A percentile compares a stretch with the other conserved stretches of the same genome.
These are phyloP conservation scores for Hipparchia semele DNA, from an alignment of 2,888 invertebrate genomes.

Conservation along the genomic window DNA sequence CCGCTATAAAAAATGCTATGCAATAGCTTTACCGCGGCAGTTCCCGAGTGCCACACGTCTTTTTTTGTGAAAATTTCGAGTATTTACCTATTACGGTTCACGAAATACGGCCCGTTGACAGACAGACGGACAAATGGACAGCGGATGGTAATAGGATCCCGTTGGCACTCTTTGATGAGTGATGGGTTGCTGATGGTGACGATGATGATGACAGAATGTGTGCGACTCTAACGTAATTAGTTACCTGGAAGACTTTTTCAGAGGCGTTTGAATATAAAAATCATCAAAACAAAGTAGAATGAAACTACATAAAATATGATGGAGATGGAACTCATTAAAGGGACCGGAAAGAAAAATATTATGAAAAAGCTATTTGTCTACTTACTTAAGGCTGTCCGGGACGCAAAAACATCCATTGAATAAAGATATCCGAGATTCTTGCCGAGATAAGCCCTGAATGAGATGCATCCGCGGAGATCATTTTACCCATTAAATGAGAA, in stretches of 20 bases:
- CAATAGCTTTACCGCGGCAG: no score
- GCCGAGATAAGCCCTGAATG: slow-evolving; percentile 27
- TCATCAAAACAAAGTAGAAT: slow-evolving; percentile 21
- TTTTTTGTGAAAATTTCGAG: no score
- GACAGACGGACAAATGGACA: no score
- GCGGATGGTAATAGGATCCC: no score
- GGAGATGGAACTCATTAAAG: slow-evolving; percentile 47
- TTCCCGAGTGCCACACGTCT: no score
- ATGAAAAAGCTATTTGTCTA: slow-evolving; percentile 52
- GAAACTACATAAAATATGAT: slow-evolving; percentile 35
- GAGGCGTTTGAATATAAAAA: not conserved
- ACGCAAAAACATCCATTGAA: slow-evolving; percentile 42
- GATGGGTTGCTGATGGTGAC: not conserved
- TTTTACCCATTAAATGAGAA: slow-evolving; percentile 19
- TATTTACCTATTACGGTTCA: no score
- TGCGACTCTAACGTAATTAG: no score
- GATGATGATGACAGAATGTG: not conserved
- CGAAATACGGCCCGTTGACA: no score
- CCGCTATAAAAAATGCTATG: no score
- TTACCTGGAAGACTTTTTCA: not conserved
- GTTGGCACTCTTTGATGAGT: no score
- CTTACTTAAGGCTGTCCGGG: slow-evolving; percentile 44
- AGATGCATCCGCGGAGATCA: slow-evolving; percentile 22
- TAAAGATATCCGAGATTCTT: slow-evolving; percentile 48
- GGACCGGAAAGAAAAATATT: slow-evolving; percentile 48